phyloP scores from a whole-genome alignment of 2,113 vertebrate genomes.

The Tenrec ecaudatus region DNA sequence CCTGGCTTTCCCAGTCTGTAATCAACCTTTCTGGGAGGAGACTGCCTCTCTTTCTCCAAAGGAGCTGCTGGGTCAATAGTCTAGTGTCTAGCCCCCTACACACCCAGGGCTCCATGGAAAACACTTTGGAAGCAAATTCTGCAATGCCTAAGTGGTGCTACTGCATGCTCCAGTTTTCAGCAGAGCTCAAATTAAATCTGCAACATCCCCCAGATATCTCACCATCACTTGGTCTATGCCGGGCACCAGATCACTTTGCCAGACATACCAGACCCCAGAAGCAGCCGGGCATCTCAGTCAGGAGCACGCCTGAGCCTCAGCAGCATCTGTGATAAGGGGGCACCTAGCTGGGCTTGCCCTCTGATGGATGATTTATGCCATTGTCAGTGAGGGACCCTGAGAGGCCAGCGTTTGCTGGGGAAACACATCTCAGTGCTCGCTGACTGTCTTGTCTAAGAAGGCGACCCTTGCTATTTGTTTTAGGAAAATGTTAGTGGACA shows the following conservation, averaged over 20 bases:
- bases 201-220: slow-evolving; percentile 22
- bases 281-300: background rate
- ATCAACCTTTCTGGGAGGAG: no score
- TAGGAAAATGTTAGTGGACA: background rate
- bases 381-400: background rate
- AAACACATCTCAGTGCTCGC: background rate
- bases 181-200: slow-evolving; percentile 36
- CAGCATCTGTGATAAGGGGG: background rate
- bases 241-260: background rate
- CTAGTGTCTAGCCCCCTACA: no score
- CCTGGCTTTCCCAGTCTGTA: no score
- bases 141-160: background rate
- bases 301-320: background rate
- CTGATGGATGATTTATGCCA: background rate
- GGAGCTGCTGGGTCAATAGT: no score
- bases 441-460: background rate
- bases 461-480: background rate
- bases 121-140: background rate
- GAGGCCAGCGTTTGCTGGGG: background rate
- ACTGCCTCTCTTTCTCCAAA: no score
- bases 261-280: background rate
- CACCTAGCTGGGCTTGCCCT: background rate
- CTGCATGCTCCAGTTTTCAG: background rate
- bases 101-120: no score
- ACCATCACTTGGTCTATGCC: background rate